Conservation (phyloP, 2,113 vertebrate species). For the Girardinichthys multiradiatus region DNA sequence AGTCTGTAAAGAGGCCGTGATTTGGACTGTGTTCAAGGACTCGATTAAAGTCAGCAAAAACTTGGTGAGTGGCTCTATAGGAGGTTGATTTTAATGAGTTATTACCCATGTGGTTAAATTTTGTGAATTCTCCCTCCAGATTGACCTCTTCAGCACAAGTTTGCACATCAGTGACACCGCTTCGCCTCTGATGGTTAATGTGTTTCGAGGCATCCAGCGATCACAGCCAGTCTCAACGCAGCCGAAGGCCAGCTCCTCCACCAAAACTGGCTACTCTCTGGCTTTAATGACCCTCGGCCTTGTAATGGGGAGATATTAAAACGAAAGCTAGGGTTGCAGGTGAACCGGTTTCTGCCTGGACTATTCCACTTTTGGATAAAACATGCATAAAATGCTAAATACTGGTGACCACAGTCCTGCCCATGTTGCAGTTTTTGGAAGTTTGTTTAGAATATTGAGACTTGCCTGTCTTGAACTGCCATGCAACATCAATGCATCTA, state of each 20-base stretch:
- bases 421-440: not conserved
- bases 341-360: not conserved
- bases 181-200: conserved; percentile 27
- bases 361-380: too few relatives aligned
- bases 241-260: not conserved
- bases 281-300: conserved; percentile 36
- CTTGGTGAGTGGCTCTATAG: conserved; percentile 58
- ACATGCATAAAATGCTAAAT: not conserved
- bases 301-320: conserved; percentile 8
- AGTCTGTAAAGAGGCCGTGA: conserved; percentile 65
- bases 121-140: conserved; percentile 35
- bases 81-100: not conserved
- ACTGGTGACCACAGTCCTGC: not conserved
- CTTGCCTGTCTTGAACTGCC: not conserved
- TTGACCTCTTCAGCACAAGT: conserved; percentile 62
- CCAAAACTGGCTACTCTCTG: conserved; percentile 21
- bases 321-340: not conserved
- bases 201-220: conserved; percentile 56
- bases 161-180: conserved; percentile 1
- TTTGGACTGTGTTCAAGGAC: conserved; percentile 82
- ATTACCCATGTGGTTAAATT: not conserved
- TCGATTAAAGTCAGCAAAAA: conserved; percentile 69
- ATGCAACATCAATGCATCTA: not conserved
- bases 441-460: not conserved
- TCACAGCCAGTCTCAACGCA: conserved; percentile 40